Evolutionary conservation across 2,113 vertebrate species (phyloP).

Genomic region (Vulpes lagopus): DNA sequence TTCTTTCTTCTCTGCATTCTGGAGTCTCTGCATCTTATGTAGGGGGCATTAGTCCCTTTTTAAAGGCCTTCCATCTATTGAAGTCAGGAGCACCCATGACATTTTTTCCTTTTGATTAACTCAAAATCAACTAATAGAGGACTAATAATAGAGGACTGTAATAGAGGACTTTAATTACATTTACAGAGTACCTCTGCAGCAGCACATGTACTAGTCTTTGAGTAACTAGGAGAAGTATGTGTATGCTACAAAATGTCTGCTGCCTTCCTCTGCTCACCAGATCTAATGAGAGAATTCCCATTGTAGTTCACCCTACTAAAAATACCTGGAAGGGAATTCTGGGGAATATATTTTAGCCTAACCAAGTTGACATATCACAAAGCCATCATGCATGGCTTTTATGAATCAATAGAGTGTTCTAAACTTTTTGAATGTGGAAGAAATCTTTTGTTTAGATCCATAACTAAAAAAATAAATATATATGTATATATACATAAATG

Average conservation of each 20-base stretch:
- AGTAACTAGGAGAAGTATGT: not conserved
- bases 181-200: not conserved
- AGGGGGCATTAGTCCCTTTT: not conserved
- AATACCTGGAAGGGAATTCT: not conserved
- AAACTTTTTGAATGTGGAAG: not conserved
- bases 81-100: not conserved
- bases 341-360: not conserved
- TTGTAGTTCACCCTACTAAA: not conserved
- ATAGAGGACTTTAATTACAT: not conserved
- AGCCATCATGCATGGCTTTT: not conserved
- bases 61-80: not conserved
- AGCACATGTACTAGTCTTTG: not conserved
- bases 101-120: not conserved
- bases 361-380: not conserved
- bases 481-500: too few relatives aligned
- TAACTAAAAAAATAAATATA: not conserved
- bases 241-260: accelerated
- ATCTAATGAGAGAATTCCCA: not conserved
- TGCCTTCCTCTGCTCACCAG: not conserved
- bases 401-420: not conserved
- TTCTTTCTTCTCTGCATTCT: not conserved
- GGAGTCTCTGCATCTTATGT: not conserved
- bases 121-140: not conserved
- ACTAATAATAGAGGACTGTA: too few relatives aligned
- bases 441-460: not conserved